Base-by-base conservation (phyloP, 2,888 invertebrate genomes). In the Andrena haemorrhoa region DNA sequence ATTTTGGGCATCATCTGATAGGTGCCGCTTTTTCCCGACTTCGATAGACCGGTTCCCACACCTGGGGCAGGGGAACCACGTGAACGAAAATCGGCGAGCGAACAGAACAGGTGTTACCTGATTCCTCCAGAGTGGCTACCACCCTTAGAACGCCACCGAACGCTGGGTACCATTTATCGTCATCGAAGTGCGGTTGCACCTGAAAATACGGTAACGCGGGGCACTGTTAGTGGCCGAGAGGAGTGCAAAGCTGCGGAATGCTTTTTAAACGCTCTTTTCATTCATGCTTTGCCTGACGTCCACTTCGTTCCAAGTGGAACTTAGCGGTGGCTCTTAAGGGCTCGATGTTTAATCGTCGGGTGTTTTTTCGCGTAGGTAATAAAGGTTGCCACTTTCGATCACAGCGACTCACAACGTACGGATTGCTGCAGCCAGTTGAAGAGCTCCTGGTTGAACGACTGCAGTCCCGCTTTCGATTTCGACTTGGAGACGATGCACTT, bases 101-200 rank as follows among this genome's bases (percentile, higher is more conserved):
- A 29, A 41, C 31, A 33, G 31, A 53, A 63, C 23, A 23, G 12
- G 56, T 33, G 8, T 72, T 83, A 92, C 94, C 94, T 78, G 90
- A 75, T 75, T 91, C 84, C 84, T 92, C 93, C 72, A 95, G 88
- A 1, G 94, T 94, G 60, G 93, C 92, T 41, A 94, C 90, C 23
- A 95, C 92, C 78, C 94, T 91, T 0, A 95, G 91, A 1, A 95
- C 94, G 82, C 94, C 94, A 3, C 95, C 95, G 7, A 96, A 94
- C 3, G 94, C 96, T 3, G 95, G 94, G 88, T 96, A 96, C 86
- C 96, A 94, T 77, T 95, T 94, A 7, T 96, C 95, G 86, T 96
- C 96, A 66, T 94, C 94, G 23, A 96, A 94, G 89, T 95, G 96
- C 0, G 95, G 95, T 8, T 94, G 86, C 2, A 96, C 93, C 94